phyloP scores from a whole-genome alignment of 2,113 vertebrate genomes.

The Aepyceros melampus region DNA sequence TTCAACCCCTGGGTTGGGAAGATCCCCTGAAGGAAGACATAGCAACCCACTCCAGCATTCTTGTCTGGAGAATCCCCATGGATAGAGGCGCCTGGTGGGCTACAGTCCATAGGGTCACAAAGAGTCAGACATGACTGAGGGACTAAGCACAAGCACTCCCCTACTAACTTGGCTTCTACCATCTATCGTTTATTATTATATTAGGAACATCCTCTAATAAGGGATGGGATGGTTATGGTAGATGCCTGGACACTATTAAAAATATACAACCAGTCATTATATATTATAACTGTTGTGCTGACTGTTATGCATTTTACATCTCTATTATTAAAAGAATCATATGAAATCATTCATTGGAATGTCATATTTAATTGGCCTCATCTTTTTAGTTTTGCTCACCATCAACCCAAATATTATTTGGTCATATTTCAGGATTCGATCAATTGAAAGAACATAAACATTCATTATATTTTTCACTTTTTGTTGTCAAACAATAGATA shows the following conservation, averaged over 20 bases:
- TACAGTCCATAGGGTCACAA: background rate
- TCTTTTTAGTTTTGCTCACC: background rate
- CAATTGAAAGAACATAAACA: background rate
- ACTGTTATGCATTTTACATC: background rate
- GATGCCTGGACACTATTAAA: background rate
- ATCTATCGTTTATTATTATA: background rate
- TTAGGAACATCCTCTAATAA: background rate
- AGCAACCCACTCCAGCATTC: background rate
- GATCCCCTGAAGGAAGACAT: background rate
- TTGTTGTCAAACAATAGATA: background rate
- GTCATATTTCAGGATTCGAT: background rate
- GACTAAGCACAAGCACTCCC: background rate
- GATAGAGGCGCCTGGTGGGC: background rate
- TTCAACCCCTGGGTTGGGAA: background rate
- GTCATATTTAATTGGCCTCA: background rate
- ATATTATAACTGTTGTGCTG: background rate
- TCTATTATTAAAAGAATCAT: background rate
- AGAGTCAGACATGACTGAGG: background rate
- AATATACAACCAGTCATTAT: background rate
- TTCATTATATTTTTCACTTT: background rate
- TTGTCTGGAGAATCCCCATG: background rate
- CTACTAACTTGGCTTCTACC: background rate
- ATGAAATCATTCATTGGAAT: background rate
- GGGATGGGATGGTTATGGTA: background rate
- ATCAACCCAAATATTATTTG: background rate